A percentile compares a stretch with the other conserved stretches of the same genome.
These are phyloP conservation scores for Ophion obscuratus DNA, from an alignment of 2,888 invertebrate species.

Conservation along the genomic window DNA sequence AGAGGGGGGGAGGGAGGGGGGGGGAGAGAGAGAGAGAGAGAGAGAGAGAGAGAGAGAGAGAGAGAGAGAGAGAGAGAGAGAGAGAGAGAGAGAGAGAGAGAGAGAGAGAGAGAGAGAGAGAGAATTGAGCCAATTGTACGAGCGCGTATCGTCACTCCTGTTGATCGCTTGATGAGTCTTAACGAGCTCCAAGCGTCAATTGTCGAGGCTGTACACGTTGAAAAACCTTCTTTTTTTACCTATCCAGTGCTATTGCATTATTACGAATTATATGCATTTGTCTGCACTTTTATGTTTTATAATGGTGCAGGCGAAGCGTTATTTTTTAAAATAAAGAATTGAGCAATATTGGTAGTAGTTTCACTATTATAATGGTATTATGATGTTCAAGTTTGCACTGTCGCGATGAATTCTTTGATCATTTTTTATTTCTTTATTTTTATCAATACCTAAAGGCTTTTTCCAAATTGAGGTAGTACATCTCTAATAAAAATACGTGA, in stretches of 20 bases:
- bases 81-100: background rate
- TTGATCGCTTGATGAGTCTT: slow-evolving; percentile 76
- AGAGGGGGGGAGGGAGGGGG: background rate
- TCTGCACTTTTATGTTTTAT: background rate
- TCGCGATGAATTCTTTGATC: too few relatives aligned
- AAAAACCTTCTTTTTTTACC: slow-evolving; percentile 45
- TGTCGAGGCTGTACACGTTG: slow-evolving; percentile 74
- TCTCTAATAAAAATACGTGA: too few relatives aligned
- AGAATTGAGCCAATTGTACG: slow-evolving; percentile 63
- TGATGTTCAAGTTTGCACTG: too few relatives aligned
- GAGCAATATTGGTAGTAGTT: too few relatives aligned
- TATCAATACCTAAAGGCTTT: too few relatives aligned
- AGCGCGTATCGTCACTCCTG: slow-evolving; percentile 69
- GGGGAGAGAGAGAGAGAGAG: background rate
- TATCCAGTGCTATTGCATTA: slow-evolving; percentile 61
- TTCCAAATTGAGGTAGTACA: too few relatives aligned
- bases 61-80: background rate
- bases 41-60: background rate
- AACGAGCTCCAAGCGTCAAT: slow-evolving; percentile 75
- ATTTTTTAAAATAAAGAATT: too few relatives aligned
- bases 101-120: background rate
- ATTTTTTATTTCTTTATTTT: too few relatives aligned
- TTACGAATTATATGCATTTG: slow-evolving; percentile 27
- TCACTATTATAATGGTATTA: too few relatives aligned
- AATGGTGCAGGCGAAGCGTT: too few relatives aligned